These are phyloP conservation scores for Leguminivora glycinivorella DNA, from an alignment of 1,140 invertebrate species.

Conservation along the genomic window DNA sequence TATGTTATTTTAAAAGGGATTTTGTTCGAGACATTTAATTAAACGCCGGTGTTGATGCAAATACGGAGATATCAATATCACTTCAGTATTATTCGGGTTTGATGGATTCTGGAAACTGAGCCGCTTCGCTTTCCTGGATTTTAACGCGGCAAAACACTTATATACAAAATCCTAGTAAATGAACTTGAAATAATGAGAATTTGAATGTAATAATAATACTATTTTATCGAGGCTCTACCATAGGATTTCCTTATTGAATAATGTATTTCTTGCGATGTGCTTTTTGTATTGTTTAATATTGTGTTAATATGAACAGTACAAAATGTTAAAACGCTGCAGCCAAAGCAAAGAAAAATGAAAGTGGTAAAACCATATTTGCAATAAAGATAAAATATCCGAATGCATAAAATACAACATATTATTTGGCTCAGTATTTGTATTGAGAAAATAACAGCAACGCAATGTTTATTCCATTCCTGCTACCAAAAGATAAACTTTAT, in stretches of 20 bases:
- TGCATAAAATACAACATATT: not conserved
- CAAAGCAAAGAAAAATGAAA: no score
- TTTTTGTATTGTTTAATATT: no score
- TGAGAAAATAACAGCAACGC: not conserved
- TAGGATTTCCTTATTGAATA: no score
- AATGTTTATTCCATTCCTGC: not conserved
- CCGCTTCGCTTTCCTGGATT: no score
- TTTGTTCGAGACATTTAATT: slow-evolving; percentile 16
- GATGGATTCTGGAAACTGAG: not conserved
- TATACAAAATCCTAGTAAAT: no score
- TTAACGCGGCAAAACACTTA: no score
- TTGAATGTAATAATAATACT: no score
- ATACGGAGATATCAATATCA: not conserved
- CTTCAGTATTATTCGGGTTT: not conserved
- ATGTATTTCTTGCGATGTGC: no score
- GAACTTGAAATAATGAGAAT: no score
- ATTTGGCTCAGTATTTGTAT: not conserved
- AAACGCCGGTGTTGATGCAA: not conserved
- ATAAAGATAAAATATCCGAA: not conserved
- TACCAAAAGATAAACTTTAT: not conserved
- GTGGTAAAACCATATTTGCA: not conserved
- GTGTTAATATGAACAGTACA: no score
- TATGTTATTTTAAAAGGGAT: slow-evolving; percentile 5
- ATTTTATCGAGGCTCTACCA: no score
- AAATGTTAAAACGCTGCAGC: no score